These are phyloP conservation scores for Tyrophagus putrescentiae DNA, from an alignment of 1,140 invertebrate species.

Conservation along the genomic window DNA sequence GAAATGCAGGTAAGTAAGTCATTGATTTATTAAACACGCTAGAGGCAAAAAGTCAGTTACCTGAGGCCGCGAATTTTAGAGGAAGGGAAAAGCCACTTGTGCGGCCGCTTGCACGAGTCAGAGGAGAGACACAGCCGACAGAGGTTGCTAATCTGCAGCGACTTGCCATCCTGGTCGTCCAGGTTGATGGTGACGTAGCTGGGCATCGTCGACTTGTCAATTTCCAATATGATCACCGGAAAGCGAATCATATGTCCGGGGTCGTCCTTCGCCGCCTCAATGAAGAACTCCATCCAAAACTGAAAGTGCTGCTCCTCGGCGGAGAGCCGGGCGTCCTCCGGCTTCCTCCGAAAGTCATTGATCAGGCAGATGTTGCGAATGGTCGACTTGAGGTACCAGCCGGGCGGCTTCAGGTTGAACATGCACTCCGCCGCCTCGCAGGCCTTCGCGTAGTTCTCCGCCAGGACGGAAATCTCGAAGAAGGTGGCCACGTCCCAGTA, in stretches of 20 bases:
- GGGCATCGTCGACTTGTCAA: slow-evolving; percentile 79
- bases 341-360: slow-evolving; percentile 67
- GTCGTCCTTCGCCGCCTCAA: slow-evolving; percentile 69
- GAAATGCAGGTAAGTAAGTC: slow-evolving; percentile 24
- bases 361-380: slow-evolving; percentile 95
- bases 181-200: slow-evolving; percentile 88
- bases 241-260: slow-evolving; percentile 57
- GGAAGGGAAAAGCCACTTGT: slow-evolving; percentile 83
- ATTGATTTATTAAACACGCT: slow-evolving; percentile 15
- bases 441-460: slow-evolving; percentile 91
- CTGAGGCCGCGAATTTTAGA: slow-evolving; percentile 80
- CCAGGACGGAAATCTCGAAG: slow-evolving; percentile 95
- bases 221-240: slow-evolving; percentile 80
- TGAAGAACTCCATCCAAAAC: slow-evolving; percentile 98
- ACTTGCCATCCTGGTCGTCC: slow-evolving; percentile 69
- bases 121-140: slow-evolving; percentile 54
- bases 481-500: slow-evolving; percentile 99
- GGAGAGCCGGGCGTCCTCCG: slow-evolving; percentile 39
- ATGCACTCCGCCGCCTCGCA: slow-evolving; percentile 95
- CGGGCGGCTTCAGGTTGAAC: slow-evolving; percentile 95
- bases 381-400: slow-evolving; percentile 95
- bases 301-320: slow-evolving; percentile 75
- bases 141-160: slow-evolving; percentile 68
- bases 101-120: slow-evolving; percentile 35
- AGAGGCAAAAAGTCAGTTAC: no score